Conservation (phyloP, 2,888 invertebrate genomes). For the Neoaliturus tenellus region DNA sequence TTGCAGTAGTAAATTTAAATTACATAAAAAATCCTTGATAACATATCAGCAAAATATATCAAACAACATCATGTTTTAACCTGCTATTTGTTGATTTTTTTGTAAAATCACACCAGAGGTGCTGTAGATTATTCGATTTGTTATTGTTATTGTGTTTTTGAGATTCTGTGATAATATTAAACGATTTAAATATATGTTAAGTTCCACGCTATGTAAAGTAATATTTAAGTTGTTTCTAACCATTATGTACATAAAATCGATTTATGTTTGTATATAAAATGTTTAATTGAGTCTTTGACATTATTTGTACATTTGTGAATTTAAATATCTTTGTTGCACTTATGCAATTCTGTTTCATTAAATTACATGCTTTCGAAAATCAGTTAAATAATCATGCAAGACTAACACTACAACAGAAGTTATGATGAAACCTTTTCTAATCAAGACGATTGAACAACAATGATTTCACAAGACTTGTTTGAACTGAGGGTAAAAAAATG, state of each 20-base stretch:
- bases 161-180: conserved; percentile 41
- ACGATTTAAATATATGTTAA: neutral
- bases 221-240: conserved; percentile 2
- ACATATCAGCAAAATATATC: too few relatives aligned
- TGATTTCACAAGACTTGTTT: neutral
- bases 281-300: neutral
- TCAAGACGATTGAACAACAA: neutral
- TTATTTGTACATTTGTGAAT: too few relatives aligned
- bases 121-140: neutral
- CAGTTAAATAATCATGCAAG: too few relatives aligned
- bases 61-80: too few relatives aligned
- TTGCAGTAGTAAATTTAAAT: too few relatives aligned
- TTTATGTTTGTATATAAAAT: neutral
- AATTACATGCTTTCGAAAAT: too few relatives aligned
- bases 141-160: conserved; percentile 32
- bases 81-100: too few relatives aligned
- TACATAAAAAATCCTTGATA: too few relatives aligned
- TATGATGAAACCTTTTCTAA: too few relatives aligned
- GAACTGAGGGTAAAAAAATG: neutral
- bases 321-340: too few relatives aligned
- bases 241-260: neutral
- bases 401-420: too few relatives aligned
- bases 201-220: conserved; percentile 32
- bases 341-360: too few relatives aligned
- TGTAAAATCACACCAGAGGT: neutral